phyloP scores from a whole-genome alignment of 2,888 invertebrate genomes.

The Stenurella melanura region DNA sequence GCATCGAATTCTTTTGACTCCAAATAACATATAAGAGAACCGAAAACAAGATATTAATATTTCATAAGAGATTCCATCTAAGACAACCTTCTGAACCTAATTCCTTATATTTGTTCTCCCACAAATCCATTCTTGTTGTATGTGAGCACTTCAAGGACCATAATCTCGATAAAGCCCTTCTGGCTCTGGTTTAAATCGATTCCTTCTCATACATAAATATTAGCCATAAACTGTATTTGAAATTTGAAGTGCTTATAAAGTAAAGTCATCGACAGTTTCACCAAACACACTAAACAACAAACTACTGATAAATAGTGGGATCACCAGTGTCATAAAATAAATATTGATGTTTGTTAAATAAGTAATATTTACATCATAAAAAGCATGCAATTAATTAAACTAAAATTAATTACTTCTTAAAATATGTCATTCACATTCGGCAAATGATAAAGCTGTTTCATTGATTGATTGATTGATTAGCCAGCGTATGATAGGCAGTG shows the following conservation, averaged over 20 bases:
- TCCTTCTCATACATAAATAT: constrained; percentile 41
- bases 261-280: background rate
- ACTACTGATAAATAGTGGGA: background rate
- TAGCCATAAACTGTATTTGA: constrained; percentile 36
- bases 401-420: too few relatives aligned
- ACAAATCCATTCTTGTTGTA: constrained; percentile 23
- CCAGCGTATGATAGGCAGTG: too few relatives aligned
- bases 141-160: constrained; percentile 1
- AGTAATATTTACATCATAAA: too few relatives aligned
- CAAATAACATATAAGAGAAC: constrained; percentile 19
- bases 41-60: constrained; percentile 8
- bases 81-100: constrained; percentile 23
- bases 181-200: constrained; percentile 23
- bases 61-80: background rate
- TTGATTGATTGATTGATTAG: too few relatives aligned
- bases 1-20: background rate
- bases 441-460: too few relatives aligned
- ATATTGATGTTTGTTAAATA: background rate
- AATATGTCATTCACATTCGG: too few relatives aligned
- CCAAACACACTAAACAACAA: background rate
- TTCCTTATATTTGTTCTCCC: constrained; percentile 26
- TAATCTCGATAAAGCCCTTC: constrained; percentile 28
- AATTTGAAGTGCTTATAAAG: background rate
- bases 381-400: too few relatives aligned
- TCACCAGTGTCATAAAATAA: background rate